Evolutionary conservation across 2,113 vertebrate species (phyloP).

Genomic region (Acrocephalus kingi): DNA sequence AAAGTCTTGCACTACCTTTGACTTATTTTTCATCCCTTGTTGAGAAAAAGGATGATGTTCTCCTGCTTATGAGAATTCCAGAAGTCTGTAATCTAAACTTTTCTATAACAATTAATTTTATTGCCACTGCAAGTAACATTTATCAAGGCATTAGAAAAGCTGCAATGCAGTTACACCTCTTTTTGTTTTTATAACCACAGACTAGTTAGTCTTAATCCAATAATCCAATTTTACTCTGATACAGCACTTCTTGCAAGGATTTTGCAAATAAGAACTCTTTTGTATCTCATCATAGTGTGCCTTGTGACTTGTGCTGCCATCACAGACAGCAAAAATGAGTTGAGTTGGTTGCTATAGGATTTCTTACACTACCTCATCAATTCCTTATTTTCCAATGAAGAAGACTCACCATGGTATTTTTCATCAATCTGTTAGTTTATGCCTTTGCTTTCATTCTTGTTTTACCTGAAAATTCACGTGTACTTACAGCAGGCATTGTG

Average conservation of each 20-base stretch:
- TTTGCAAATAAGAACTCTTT: not conserved
- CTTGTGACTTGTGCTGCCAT: not conserved
- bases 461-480: not conserved
- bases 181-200: not conserved
- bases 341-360: not conserved
- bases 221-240: not conserved
- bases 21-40: not conserved
- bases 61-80: not conserved
- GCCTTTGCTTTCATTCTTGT: not conserved
- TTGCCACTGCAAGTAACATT: not conserved
- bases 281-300: not conserved
- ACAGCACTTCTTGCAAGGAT: not conserved
- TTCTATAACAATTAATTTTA: constrained; percentile 23
- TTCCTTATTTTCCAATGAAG: not conserved
- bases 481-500: not conserved
- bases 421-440: not conserved
- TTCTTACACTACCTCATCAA: not conserved
- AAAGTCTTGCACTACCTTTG: not conserved
- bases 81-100: not conserved
- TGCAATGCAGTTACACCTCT: not conserved
- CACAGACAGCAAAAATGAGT: not conserved
- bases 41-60: not conserved
- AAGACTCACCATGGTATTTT: not conserved
- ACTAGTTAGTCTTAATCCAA: not conserved
- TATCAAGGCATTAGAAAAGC: not conserved